Base-by-base conservation (phyloP, 2,797 vertebrate species). In the Notolepis coatsorum region DNA sequence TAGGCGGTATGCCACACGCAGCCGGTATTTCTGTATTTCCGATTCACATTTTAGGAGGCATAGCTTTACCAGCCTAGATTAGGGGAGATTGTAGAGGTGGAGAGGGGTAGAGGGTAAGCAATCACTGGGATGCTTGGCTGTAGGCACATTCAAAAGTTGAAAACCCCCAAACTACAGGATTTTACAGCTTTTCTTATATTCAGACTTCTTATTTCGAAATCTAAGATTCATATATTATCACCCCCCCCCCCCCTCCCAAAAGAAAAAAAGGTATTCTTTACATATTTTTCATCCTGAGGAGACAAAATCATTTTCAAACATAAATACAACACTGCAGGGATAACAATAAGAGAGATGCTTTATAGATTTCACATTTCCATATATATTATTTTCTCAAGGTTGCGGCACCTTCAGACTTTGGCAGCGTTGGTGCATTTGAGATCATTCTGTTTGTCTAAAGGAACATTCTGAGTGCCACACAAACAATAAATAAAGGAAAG, bases 351-450 rank as follows among this genome's bases (percentile, higher is more conserved):
- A 85, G 79, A 84, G 87, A 89, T 84, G 84, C 85, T 90, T 91
- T 88, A 86, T 89, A 91, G 88, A 89, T 89, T 86, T 86, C 84
- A 87, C 78, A 92, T 92, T 93, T 93, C 90, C 90, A 93, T 91
- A 92, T 91, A 92, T 93, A 92, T 92, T 90, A 92, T 93, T 91
- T 90, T 88, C 88, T 89, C 91, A 91, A 90, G 91, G 90, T 88
- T 90, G 88, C 70, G n/a, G 84, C 86, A 84, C 85, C 90, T 83
- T 85, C 87, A 90, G 82, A 88, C 81, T 84, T 90, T 87, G 88
- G 85, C 86, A 86, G 85, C 81, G 23, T 81, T 73, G 86, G 79
- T 79, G 86, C 81, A 71, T 81, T 85, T 82, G 75, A 86, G 88
- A 89, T 86, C 71, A 80, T 82, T 88, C 46, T 77, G 79, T 86